Percentiles rank a stretch among this genome's conserved stretches.
Evolutionary conservation across 2,888 invertebrate genomes (phyloP).

Genomic region (Stegana nigrithorax): DNA sequence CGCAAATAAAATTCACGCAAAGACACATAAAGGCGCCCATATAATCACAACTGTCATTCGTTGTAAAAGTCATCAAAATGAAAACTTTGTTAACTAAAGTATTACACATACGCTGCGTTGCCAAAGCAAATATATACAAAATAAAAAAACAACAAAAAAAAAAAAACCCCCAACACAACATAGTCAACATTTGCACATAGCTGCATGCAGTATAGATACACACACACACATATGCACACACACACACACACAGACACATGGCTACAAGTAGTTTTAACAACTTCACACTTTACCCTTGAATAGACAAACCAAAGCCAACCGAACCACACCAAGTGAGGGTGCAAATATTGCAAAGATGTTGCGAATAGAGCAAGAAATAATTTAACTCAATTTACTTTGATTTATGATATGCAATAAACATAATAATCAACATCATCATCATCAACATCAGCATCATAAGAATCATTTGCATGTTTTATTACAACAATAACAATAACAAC

Average conservation of each 20-base stretch:
- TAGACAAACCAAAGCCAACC: constrained; percentile 6
- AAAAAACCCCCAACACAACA: no score
- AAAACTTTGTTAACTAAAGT: not conserved
- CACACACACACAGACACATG: not conserved
- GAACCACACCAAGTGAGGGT: constrained; percentile 14
- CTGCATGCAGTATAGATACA: no score
- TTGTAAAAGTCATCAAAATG: not conserved
- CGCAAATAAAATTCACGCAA: no score
- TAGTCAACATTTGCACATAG: no score
- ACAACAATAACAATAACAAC: constrained; percentile 4
- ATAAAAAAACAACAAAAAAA: no score
- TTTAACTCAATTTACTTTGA: constrained; percentile 31
- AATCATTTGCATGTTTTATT: constrained; percentile 46
- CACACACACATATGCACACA: not conserved
- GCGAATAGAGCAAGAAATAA: not conserved
- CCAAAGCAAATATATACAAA: not conserved
- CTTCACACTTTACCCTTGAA: not conserved
- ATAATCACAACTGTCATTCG: not conserved
- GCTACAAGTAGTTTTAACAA: not conserved
- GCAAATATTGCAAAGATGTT: not conserved
- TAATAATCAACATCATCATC: constrained; percentile 46
- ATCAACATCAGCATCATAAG: constrained; percentile 53
- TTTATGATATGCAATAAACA: constrained; percentile 60
- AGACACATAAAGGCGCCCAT: no score
- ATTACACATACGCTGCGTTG: not conserved